Conservation (phyloP, 2,113 vertebrate species). For the Oreochromis aureus region DNA sequence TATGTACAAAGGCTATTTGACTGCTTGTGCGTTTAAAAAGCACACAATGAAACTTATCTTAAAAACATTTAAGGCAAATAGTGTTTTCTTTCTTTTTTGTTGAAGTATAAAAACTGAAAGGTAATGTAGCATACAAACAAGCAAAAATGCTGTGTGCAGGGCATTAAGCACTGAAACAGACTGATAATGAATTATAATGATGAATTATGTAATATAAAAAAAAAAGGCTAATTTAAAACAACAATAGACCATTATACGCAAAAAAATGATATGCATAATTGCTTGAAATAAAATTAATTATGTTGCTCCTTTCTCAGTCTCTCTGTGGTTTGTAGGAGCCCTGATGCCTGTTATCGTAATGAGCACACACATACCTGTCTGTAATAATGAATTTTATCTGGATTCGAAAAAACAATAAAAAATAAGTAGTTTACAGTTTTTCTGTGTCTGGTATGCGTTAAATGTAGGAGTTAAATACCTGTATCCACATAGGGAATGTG, state of each 20-base stretch:
- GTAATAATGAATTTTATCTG: background rate
- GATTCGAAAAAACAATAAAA: background rate
- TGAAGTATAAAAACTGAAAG: background rate
- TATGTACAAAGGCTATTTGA: background rate
- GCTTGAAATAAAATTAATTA: background rate
- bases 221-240: background rate
- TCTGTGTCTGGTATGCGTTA: background rate
- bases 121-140: background rate
- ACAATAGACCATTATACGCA: background rate
- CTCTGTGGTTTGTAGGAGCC: background rate
- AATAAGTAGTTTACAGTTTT: background rate
- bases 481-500: background rate
- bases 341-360: background rate
- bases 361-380: background rate
- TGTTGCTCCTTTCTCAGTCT: background rate
- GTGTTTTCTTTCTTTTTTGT: background rate
- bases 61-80: background rate
- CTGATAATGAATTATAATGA: background rate
- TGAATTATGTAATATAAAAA: background rate
- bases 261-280: background rate
- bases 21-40: background rate
- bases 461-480: background rate
- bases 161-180: background rate
- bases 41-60: background rate
- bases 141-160: background rate